phyloP scores from a whole-genome alignment of 1,140 invertebrate genomes.

The Yoshiicerus persimilis region DNA sequence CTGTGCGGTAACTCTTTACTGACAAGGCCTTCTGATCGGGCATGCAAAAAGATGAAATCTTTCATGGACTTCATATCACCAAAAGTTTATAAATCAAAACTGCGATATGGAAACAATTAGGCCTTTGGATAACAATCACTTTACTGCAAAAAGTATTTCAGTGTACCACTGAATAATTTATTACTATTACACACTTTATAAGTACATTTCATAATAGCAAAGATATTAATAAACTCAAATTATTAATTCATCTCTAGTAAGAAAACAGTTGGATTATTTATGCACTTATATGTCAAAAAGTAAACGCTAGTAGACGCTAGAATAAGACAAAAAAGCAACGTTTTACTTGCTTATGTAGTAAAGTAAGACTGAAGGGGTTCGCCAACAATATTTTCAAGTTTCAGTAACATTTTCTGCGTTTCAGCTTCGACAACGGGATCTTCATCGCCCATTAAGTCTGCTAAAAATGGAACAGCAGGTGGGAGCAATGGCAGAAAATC shows the following conservation, averaged over 20 bases:
- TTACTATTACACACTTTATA: no score
- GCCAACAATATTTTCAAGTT: constrained; percentile 76
- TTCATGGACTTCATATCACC: constrained; percentile 41
- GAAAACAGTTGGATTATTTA: no score
- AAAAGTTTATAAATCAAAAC: constrained; percentile 30
- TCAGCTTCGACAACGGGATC: constrained; percentile 72
- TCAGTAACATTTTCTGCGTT: constrained; percentile 71
- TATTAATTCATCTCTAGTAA: no score
- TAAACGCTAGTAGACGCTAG: no score
- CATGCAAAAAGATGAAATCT: constrained; percentile 69
- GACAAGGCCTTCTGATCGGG: constrained; percentile 66
- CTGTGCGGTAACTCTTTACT: constrained; percentile 70
- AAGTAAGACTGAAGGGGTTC: constrained; percentile 70
- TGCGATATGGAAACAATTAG: not conserved
- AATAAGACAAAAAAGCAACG: not conserved
- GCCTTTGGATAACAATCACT: no score
- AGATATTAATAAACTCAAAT: no score
- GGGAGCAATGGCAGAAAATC: constrained; percentile 77
- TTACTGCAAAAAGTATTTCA: no score
- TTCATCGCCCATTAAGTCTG: constrained; percentile 81
- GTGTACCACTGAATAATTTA: no score
- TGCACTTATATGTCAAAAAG: no score
- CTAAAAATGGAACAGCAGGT: constrained; percentile 79
- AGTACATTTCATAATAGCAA: no score
- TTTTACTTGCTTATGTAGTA: not conserved